Evolutionary conservation across 1,140 invertebrate genomes (phyloP), one percentile per base, ranked within the genome.

Genomic region (Calosoma granatense): DNA sequence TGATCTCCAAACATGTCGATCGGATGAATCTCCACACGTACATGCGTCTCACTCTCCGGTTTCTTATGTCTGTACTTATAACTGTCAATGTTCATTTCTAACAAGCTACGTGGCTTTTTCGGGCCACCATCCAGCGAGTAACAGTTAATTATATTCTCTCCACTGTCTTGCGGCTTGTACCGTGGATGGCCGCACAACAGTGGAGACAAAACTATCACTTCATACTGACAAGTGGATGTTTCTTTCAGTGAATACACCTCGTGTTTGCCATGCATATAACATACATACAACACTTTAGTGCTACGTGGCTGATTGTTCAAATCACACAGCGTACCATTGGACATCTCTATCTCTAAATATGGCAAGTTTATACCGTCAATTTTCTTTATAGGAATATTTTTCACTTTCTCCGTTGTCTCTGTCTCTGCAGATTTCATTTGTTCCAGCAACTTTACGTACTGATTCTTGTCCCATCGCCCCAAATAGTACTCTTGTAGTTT

Each of bases 221-320:
- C 92, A 72, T 98, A 98, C 74, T 94, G 89, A 69, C 96, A 98
- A 0, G 88, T 94, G 0, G 90, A 88, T 0, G 84, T 88, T 75
- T 98, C 95, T 68, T 96, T 94, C 23, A 98, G 77, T 0, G 91
- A 91, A 68, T 90, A 93, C 12, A 98, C 83, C 65, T 97, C 93
- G 64, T 95, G 90, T 63, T 90, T 90, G n/a, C 86, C 85, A 64
- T 86, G 82, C 20, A 78, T 78, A 66, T 88, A 91, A 70, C 92
- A 95, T 0, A 94, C 87, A 68, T 93, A 95, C 1, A 86, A 72
- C 2, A 95, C 82, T 65, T 81, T 83, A 1, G 90, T 91, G 1
- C 81, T 74, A 22, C 96, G 78, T 9, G 90, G 89, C 63, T 86
- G 81, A 55, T 83, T 81, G 61, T 85, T 97, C 22, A 98, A 73